These are phyloP conservation scores for Brachionus koreanus DNA, from an alignment of 1,140 invertebrate genomes.

Conservation along the genomic window DNA sequence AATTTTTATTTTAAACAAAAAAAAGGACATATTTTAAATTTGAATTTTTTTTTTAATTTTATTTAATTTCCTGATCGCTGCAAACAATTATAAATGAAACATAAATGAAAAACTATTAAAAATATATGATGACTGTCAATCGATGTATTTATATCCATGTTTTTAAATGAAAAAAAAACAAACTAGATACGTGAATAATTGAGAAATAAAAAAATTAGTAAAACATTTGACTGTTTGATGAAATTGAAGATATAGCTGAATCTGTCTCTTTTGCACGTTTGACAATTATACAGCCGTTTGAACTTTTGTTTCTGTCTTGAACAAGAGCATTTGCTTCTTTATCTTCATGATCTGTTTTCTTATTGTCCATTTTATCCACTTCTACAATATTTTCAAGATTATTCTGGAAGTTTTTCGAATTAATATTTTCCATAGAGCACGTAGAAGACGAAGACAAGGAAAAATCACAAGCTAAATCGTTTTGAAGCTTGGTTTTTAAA, in stretches of 20 bases:
- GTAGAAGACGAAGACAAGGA: constrained; percentile 4
- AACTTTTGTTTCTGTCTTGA: neutral
- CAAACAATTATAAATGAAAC: neutral
- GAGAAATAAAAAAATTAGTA: neutral
- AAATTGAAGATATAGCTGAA: constrained; percentile 34
- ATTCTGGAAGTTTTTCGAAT: neutral
- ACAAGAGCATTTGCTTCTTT: neutral
- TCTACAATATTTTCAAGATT: constrained; percentile 7
- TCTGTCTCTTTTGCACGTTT: constrained; percentile 33
- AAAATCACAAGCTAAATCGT: neutral
- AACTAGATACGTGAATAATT: neutral
- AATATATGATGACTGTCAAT: neutral
- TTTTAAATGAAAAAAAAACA: neutral
- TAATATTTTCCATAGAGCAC: neutral
- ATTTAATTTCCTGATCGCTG: neutral
- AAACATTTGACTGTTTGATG: constrained; percentile 35
- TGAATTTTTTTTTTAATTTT: too few relatives aligned
- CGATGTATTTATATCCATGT: too few relatives aligned
- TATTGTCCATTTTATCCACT: neutral
- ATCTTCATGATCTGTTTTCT: neutral
- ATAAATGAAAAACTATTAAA: neutral
- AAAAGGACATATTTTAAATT: too few relatives aligned
- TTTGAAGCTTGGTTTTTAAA: neutral
- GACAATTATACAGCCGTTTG: neutral
- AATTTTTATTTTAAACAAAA: too few relatives aligned